Base-by-base conservation (phyloP, 2,888 invertebrate genomes). In the Brassicogethes aeneus region DNA sequence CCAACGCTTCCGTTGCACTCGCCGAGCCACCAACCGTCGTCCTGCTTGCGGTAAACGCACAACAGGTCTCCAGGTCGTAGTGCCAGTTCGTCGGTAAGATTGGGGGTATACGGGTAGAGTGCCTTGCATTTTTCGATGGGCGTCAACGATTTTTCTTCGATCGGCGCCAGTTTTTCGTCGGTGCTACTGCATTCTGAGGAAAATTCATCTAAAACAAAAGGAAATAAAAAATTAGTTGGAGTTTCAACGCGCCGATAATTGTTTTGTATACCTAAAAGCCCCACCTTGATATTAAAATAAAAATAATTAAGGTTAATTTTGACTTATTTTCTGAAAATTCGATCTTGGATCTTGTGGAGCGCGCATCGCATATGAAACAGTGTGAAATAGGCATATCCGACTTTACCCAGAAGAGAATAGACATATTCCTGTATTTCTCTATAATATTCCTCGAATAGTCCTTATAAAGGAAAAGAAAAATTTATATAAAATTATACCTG, bases 21-120 rank as follows among this genome's bases (percentile, higher is more conserved):
- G 2, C 93, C 94, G 42, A 89, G 76, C 93, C 93, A 94, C 94
- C 94, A 94, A 29, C 91, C 93, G 59, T 92, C 91, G 17, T 85
- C 86, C 65, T 91, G 90, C 61, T 93, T 92, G 56, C 86, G 83
- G 63, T 88, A 89, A 29, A 94, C 85, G 53, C 82, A 84, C 54
- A 94, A 87, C 36, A 89, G 71, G 65, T 94, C 92, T 49, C 93
- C 89, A 72, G 76, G 62, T 61, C 64, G 67, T 16, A 73, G 55
- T 31, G 68, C 82, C 33, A 94, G 76, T 65, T 94, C 93, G 68
- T 93, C 93, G 55, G 85, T 82, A 43, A 91, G 74, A 59, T 86
- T 85, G 37, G 92, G 89, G 51, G 85, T 79, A 65, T 93, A 94
- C 37, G 85, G 82, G 68, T 92, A 94, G 15, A 93, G 71, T 2